Evolutionary conservation across 2,888 invertebrate genomes (phyloP).

Genomic region (Tipula lateralis): DNA sequence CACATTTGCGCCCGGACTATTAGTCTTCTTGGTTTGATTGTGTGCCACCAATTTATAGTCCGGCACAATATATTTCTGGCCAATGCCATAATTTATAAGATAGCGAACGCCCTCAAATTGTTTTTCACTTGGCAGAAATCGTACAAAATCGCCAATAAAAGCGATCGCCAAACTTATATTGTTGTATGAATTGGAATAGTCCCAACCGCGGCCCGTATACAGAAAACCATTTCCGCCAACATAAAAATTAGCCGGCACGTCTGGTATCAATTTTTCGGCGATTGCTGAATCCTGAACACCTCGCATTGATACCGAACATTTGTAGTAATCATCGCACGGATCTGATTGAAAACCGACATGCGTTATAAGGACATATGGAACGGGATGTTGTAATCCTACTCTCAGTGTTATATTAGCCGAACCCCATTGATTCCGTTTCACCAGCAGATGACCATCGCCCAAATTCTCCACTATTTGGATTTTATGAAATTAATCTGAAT

Average conservation of each 20-base stretch:
- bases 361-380: conserved; percentile 51
- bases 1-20: conserved; percentile 53
- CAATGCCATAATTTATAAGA: conserved; percentile 49
- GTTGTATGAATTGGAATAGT: conserved; percentile 52
- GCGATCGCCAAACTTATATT: conserved; percentile 50
- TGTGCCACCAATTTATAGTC: conserved; percentile 53
- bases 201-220: conserved; percentile 54
- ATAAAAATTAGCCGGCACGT: conserved; percentile 50
- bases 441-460: conserved; percentile 48
- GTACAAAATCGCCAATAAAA: conserved; percentile 52
- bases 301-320: conserved; percentile 50
- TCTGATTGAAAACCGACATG: conserved; percentile 51
- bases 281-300: conserved; percentile 51
- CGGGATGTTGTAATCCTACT: conserved; percentile 43
- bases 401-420: conserved; percentile 39
- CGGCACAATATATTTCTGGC: conserved; percentile 45
- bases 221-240: conserved; percentile 55
- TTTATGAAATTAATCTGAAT: not conserved
- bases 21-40: conserved; percentile 51
- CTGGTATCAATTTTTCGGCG: conserved; percentile 46
- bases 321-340: conserved; percentile 46
- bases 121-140: conserved; percentile 45
- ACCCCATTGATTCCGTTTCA: conserved; percentile 48
- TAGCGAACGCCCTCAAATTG: conserved; percentile 50
- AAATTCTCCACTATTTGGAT: conserved; percentile 45